Base-by-base conservation (phyloP, 2,113 vertebrate species). In the Cepphus grylle region DNA sequence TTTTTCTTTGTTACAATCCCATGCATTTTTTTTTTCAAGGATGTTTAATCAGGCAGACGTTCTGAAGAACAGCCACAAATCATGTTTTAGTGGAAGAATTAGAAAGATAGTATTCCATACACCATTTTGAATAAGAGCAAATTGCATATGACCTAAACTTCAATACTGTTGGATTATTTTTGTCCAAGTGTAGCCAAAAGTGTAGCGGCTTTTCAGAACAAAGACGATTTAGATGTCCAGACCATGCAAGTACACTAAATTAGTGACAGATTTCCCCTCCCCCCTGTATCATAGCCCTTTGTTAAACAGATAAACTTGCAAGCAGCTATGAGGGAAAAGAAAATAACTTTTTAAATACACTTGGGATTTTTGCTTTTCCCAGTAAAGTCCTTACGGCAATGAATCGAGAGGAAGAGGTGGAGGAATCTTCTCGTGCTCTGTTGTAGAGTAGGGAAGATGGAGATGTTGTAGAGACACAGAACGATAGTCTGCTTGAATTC, bases 1-100 rank as follows among this genome's bases (percentile, higher is more conserved):
- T 80, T 83, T 93, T 94, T 79, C 93, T 96, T 89, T 96, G 62
- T 94, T 94, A 90, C 71, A 80, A 88, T 65, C 73, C 84, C 53
- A 73, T 89, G 66, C 63, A 19, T 94, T 27, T 11, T 30, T 88
- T 88, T 83, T 80, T 26, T 61, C 62, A 87, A 90, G 88, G 88
- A 88, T 91, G 38, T 94, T 96, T 95, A 94, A 89, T 93, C 94
- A 92, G 70, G 73, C 89, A 95, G 84, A 66, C 38, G 0, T 84
- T 96, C 63, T 94, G 82, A 93, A 86, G 89, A 95, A 76, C 81
- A 91, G 53, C 78, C 55, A 86, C 74, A 91, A 81, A 94, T 89
- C 45, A 53, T 95, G 52, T 95, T 91, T 95, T 77, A 91, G 78
- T 65, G 47, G 86, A 79, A 97, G 84, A 40, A 84, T 81, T 89